These are phyloP conservation scores for Phortica okadai DNA, from an alignment of 2,888 invertebrate genomes.

Conservation along the genomic window DNA sequence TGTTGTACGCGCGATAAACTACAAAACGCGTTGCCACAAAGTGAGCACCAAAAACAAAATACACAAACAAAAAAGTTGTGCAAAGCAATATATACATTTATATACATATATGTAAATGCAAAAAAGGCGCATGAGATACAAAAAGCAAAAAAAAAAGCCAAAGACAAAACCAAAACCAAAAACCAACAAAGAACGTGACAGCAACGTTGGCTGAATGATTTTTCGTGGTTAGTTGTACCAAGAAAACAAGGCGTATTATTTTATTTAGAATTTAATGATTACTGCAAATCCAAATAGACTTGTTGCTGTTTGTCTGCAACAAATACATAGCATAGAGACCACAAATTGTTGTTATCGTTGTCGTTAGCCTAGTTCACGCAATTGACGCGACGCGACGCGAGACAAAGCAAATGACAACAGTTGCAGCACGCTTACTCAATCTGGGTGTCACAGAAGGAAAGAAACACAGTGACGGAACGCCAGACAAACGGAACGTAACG, in stretches of 20 bases:
- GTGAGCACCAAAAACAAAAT: slow-evolving; percentile 47
- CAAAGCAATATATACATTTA: slow-evolving; percentile 14
- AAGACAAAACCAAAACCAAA: neutral
- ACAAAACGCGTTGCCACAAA: slow-evolving; percentile 58
- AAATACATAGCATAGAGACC: slow-evolving; percentile 3
- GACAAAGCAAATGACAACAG: slow-evolving; percentile 25
- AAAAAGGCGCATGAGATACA: neutral
- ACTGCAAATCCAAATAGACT: slow-evolving; percentile 30
- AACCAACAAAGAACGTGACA: slow-evolving; percentile 30
- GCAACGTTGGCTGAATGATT: slow-evolving; percentile 15
- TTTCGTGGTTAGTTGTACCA: slow-evolving; percentile 1
- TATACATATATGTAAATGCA: neutral
- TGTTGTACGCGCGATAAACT: slow-evolving; percentile 29
- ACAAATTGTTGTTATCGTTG: slow-evolving; percentile 49
- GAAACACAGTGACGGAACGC: neutral
- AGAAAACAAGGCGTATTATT: slow-evolving; percentile 57
- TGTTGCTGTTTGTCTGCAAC: neutral
- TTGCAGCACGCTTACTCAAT: slow-evolving; percentile 27
- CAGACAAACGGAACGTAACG: neutral
- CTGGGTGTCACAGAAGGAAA: neutral
- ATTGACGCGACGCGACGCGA: slow-evolving; percentile 2
- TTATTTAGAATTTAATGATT: slow-evolving; percentile 70
- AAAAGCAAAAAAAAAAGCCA: neutral
- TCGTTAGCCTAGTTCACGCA: slow-evolving; percentile 21
- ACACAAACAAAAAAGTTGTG: slow-evolving; percentile 60